Base-by-base conservation (phyloP, 1,140 invertebrate species). In the Scaptodrosophila lebanonensis region DNA sequence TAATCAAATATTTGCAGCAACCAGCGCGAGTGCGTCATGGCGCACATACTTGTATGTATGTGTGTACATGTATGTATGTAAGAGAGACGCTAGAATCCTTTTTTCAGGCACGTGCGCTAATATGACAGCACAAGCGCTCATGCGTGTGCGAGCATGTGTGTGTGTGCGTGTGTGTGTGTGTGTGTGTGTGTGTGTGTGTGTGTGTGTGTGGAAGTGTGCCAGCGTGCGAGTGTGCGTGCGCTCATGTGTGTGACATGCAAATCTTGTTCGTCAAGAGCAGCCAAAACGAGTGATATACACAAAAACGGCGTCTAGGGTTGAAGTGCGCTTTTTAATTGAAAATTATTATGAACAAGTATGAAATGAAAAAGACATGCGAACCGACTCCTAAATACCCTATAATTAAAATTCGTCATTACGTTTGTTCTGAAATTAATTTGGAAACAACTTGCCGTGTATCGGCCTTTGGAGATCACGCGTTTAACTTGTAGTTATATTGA, bases 261-360 rank as follows among this genome's bases (percentile, higher is more conserved):
- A 79, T 75, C 75, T 69, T 79, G 70, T 79, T 82, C 73, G 75
- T 57, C 69, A 73, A 73, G 69, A 67, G 59, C 64, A 63, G 45
- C 54, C 33, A 27, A 50, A 43, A 53, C 56, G 40, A 13, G 33
- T 48, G 16, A 48, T 36, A 50, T 39, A 49, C 35, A 62, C 13
- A 33, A 30, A 18, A 48, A 36, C 29, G 18, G 2, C 30, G 33
- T 15, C 32, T 15, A 22, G 39, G 54, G 39, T 52, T 77, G 68
- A 58, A 82, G 69, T 82, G 53, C 53, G 69, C 69, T 79, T 79
- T 79, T 79, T 82, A 79, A 79, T 79, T 79, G 75, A 79, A 82
- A 79, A 79, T 79, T 82, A 79, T 79, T 82, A 79, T 71, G 71
- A 66, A 79, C 75, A 82, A 73, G 79, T 79, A 68, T 77, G 72